Conservation (phyloP, 2,888 invertebrate genomes). For the Oscheius sp. region DNA sequence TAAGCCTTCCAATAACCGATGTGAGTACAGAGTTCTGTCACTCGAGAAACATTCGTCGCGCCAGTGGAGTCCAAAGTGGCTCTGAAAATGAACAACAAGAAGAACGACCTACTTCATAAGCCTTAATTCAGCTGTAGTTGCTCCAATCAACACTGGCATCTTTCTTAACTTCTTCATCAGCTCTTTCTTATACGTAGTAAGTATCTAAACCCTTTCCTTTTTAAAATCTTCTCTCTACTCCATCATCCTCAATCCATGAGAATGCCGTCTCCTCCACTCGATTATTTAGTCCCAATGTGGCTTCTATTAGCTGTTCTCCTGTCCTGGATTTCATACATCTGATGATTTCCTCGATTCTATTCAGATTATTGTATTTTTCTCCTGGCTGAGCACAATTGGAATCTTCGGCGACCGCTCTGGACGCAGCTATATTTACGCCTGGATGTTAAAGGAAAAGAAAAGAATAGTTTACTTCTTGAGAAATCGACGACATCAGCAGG, state of each 20-base stretch:
- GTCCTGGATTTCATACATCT: not conserved
- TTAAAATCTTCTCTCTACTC: too few relatives aligned
- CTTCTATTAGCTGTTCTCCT: not conserved
- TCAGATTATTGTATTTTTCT: not conserved
- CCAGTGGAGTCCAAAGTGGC: not conserved
- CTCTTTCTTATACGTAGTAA: too few relatives aligned
- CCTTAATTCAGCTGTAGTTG: too few relatives aligned
- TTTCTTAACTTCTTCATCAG: too few relatives aligned
- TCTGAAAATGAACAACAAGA: too few relatives aligned
- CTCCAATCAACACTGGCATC: too few relatives aligned
- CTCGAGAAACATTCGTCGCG: not conserved
- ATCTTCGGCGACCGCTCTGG: not conserved
- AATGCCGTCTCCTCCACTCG: not conserved
- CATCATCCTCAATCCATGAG: not conserved
- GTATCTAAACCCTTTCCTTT: too few relatives aligned
- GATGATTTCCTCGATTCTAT: slow-evolving; percentile 2
- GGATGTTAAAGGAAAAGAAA: too few relatives aligned
- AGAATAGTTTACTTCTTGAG: not conserved
- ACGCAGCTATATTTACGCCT: not conserved
- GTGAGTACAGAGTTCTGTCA: not conserved
- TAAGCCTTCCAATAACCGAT: not conserved
- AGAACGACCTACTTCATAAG: too few relatives aligned
- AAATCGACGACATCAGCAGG: not conserved
- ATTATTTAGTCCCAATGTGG: not conserved
- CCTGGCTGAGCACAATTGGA: not conserved